phyloP scores from a whole-genome alignment of 2,113 vertebrate genomes.

The Phaetusa simplex region DNA sequence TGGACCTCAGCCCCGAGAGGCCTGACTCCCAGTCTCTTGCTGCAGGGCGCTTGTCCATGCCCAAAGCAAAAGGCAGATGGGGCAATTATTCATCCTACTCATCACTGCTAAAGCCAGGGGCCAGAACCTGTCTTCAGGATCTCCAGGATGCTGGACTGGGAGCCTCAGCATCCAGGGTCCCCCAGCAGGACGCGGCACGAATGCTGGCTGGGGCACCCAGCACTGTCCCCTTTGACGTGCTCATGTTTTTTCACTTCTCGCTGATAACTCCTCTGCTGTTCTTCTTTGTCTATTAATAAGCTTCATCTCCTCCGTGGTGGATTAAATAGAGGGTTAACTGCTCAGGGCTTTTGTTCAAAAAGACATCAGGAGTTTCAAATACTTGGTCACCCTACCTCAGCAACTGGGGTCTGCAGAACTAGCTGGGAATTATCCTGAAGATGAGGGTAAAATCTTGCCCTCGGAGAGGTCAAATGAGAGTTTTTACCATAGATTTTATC shows the following conservation, averaged over 20 bases:
- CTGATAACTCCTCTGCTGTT: not conserved
- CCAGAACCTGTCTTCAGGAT: not conserved
- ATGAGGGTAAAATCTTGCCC: not conserved
- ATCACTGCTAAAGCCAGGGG: not conserved
- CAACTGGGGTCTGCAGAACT: not conserved
- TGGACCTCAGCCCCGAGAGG: not conserved
- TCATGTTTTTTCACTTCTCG: not conserved
- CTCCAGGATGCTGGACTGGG: not conserved
- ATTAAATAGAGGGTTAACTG: not conserved
- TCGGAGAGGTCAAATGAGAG: not conserved
- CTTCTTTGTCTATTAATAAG: not conserved
- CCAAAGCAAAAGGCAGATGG: not conserved
- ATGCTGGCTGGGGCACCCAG: fast-evolving
- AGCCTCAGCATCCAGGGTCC: not conserved
- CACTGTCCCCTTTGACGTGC: not conserved
- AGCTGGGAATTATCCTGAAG: not conserved
- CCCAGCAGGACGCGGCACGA: not conserved
- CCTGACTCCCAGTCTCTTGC: not conserved
- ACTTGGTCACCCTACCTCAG: not conserved
- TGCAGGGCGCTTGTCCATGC: not conserved
- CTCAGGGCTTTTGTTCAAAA: not conserved
- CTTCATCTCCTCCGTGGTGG: not conserved
- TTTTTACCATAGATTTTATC: not conserved
- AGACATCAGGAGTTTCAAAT: not conserved
- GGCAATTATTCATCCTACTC: not conserved